Percentiles rank a stretch among this genome's conserved stretches.
phyloP scores from a whole-genome alignment of 2,888 invertebrate species.

The Neoascia interrupta region DNA sequence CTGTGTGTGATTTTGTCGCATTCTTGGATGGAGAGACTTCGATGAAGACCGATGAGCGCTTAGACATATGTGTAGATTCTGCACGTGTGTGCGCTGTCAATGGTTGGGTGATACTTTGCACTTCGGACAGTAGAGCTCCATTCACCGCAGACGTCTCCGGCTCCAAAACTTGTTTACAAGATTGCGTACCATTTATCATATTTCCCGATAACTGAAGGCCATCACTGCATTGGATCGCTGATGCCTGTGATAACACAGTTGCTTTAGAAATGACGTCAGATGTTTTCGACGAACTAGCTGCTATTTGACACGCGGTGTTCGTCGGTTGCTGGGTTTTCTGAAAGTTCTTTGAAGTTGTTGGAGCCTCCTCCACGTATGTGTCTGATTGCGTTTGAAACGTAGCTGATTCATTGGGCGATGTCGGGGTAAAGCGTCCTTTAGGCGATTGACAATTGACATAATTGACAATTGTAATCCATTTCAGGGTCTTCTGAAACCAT shows the following conservation, averaged over 20 bases:
- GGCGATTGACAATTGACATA: slow-evolving; percentile 5
- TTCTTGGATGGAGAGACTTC: not conserved
- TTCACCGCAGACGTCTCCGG: too few species aligned
- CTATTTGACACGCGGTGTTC: not conserved
- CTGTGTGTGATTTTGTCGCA: too few species aligned
- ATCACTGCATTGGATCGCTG: not conserved
- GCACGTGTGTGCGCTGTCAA: not conserved
- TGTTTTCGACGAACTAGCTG: not conserved
- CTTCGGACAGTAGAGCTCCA: too few species aligned
- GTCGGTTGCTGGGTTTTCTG: too few species aligned
- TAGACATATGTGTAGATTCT: too few species aligned
- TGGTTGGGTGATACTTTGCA: slow-evolving; percentile 1
- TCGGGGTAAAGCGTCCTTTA: slow-evolving; percentile 4
- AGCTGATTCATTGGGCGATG: too few species aligned
- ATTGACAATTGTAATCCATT: slow-evolving; percentile 5
- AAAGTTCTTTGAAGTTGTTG: not conserved
- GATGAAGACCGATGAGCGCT: too few species aligned
- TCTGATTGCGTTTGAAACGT: too few species aligned
- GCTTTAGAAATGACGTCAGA: not conserved
- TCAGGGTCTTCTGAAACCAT: not conserved
- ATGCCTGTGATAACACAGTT: not conserved
- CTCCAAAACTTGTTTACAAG: too few species aligned
- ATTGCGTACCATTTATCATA: not conserved
- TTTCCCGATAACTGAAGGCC: not conserved
- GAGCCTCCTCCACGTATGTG: too few species aligned